Conservation (phyloP, 2,888 invertebrate species). For the Dione juno region DNA sequence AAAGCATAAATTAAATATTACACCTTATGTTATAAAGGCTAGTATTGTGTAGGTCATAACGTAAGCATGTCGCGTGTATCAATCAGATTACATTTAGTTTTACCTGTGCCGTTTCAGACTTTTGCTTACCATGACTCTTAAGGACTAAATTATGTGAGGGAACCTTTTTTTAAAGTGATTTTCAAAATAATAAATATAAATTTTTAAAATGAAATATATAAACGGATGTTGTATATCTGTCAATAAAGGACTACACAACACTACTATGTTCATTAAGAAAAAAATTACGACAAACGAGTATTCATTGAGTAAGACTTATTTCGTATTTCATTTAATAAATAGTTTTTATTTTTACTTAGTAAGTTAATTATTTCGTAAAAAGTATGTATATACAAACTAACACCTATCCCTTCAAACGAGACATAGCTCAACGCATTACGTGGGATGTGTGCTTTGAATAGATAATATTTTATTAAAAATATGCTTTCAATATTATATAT, state of each 20-base stretch:
- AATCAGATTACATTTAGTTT: conserved; percentile 40
- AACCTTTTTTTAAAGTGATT: neutral
- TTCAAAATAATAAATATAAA: conserved; percentile 39
- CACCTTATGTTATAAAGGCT: conserved; percentile 39
- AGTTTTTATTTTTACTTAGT: no score
- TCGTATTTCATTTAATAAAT: no score
- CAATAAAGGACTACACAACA: conserved; percentile 47
- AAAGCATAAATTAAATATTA: conserved; percentile 46
- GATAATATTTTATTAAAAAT: no score
- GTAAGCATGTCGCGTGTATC: conserved; percentile 62
- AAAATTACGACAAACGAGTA: conserved; percentile 48
- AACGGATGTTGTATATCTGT: conserved; percentile 48
- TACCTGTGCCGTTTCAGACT: conserved; percentile 33
- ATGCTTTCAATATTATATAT: no score
- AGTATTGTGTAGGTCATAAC: conserved; percentile 57
- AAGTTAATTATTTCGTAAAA: no score
- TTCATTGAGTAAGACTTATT: conserved; percentile 58
- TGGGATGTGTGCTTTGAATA: no score
- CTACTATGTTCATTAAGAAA: conserved; percentile 50
- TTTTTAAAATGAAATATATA: conserved; percentile 49
- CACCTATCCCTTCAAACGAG: no score
- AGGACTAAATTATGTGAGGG: neutral
- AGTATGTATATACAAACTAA: no score
- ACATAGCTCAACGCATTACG: no score
- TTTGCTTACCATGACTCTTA: neutral